Conservation (phyloP, 2,888 invertebrate species). For the Homarus gammarus region DNA sequence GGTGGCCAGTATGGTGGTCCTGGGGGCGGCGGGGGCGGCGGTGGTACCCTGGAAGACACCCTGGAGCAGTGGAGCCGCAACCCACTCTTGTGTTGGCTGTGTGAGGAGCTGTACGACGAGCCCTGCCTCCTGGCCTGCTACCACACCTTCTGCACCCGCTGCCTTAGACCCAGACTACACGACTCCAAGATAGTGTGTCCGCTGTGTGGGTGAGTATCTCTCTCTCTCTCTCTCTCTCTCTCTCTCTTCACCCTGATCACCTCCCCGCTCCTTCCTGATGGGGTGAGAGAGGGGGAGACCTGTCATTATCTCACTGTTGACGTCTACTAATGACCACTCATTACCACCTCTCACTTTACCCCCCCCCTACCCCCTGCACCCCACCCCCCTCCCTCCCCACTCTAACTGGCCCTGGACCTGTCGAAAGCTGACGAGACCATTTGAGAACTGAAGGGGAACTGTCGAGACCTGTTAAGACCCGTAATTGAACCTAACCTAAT, state of each 20-base stretch:
- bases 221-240: not conserved
- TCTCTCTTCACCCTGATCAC: not conserved
- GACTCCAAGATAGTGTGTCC: conserved; percentile 85
- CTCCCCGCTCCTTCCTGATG: too few relatives aligned
- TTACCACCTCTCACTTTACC: not conserved
- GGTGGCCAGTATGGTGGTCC: conserved; percentile 21
- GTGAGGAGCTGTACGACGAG: conserved; percentile 80
- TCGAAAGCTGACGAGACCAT: too few relatives aligned
- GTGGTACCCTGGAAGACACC: conserved; percentile 67
- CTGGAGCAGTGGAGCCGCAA: conserved; percentile 75
- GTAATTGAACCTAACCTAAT: too few relatives aligned
- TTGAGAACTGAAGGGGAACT: too few relatives aligned
- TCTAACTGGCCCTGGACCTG: too few relatives aligned
- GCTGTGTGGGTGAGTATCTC: conserved; percentile 83
- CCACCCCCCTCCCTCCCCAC: not conserved
- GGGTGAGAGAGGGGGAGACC: too few relatives aligned
- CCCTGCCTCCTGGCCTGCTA: conserved; percentile 86
- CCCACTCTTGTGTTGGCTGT: conserved; percentile 75
- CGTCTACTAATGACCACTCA: too few relatives aligned
- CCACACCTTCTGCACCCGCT: conserved; percentile 86
- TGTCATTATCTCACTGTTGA: too few relatives aligned
- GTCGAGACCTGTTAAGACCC: too few relatives aligned
- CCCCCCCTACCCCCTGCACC: not conserved
- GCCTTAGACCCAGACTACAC: conserved; percentile 83
- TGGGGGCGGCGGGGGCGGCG: conserved; percentile 30